These are phyloP conservation scores for Stegana nigrithorax DNA, from an alignment of 2,888 invertebrate species.

Conservation along the genomic window DNA sequence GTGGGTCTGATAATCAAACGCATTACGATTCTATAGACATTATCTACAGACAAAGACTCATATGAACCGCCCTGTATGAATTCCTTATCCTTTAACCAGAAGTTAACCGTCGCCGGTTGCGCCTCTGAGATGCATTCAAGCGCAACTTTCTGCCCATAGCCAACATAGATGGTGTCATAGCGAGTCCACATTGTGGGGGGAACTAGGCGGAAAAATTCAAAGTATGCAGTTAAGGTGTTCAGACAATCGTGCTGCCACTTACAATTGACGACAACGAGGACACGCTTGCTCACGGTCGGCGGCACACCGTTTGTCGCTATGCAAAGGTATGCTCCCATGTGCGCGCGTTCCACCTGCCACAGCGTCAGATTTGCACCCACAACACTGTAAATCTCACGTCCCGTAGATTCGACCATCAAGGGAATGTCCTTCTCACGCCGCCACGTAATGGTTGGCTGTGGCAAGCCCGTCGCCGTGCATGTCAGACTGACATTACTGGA, in stretches of 20 bases:
- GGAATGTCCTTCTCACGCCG: constrained; percentile 81
- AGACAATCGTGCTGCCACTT: constrained; percentile 34
- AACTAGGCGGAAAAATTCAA: constrained; percentile 55
- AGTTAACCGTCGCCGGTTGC: constrained; percentile 66
- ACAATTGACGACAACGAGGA: constrained; percentile 67
- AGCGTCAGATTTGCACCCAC: constrained; percentile 65
- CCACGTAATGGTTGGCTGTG: constrained; percentile 89
- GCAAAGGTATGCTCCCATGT: constrained; percentile 67
- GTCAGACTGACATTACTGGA: constrained; percentile 87
- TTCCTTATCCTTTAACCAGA: constrained; percentile 67
- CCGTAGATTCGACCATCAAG: constrained; percentile 60
- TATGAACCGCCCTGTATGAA: constrained; percentile 65
- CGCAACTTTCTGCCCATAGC: constrained; percentile 62
- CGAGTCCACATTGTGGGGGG: constrained; percentile 65
- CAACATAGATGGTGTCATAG: constrained; percentile 64
- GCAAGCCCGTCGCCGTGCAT: constrained; percentile 89
- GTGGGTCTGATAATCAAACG: constrained; percentile 77
- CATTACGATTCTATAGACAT: constrained; percentile 82
- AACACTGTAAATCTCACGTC: constrained; percentile 56
- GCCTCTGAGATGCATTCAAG: constrained; percentile 67
- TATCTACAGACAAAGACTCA: constrained; percentile 74
- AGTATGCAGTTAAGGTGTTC: not conserved
- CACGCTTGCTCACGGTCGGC: constrained; percentile 67
- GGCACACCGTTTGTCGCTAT: constrained; percentile 68
- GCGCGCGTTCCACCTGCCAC: constrained; percentile 57